phyloP scores from a whole-genome alignment of 2,113 vertebrate species.

The Daubentonia madagascariensis region DNA sequence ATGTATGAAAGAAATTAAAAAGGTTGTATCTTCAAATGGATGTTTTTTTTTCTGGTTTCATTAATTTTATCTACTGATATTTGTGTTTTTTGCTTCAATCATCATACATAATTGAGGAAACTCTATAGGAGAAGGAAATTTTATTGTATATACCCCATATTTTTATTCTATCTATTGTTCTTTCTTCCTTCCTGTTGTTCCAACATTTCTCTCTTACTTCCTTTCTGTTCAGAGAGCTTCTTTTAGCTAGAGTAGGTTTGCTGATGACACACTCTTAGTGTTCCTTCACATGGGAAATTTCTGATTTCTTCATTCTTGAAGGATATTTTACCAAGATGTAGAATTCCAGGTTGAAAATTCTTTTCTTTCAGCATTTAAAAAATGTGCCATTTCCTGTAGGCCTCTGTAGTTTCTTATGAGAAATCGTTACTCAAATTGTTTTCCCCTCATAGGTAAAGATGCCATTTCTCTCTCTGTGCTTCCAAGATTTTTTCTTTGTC shows the following conservation, averaged over 20 bases:
- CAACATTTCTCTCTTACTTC: not conserved
- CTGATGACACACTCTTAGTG: not conserved
- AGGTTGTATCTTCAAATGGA: not conserved
- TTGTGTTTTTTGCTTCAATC: not conserved
- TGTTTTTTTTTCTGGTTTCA: not conserved
- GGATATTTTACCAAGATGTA: not conserved
- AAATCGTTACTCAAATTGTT: not conserved
- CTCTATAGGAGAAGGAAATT: not conserved
- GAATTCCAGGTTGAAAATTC: not conserved
- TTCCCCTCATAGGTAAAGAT: too few species aligned
- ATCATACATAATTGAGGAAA: not conserved
- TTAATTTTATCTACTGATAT: not conserved
- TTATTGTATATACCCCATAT: not conserved
- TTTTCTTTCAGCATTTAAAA: not conserved
- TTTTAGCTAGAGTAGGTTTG: not conserved
- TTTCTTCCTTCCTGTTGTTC: not conserved
- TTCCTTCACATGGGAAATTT: not conserved
- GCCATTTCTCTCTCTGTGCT: not conserved
- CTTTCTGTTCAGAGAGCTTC: not conserved
- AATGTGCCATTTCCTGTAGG: not conserved
- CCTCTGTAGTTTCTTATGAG: not conserved
- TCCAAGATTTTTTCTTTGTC: not conserved
- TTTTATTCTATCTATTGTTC: not conserved
- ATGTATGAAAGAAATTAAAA: not conserved
- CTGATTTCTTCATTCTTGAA: not conserved